Conservation (phyloP, 2,797 vertebrate species). For the Mormyrops attenuatus region DNA sequence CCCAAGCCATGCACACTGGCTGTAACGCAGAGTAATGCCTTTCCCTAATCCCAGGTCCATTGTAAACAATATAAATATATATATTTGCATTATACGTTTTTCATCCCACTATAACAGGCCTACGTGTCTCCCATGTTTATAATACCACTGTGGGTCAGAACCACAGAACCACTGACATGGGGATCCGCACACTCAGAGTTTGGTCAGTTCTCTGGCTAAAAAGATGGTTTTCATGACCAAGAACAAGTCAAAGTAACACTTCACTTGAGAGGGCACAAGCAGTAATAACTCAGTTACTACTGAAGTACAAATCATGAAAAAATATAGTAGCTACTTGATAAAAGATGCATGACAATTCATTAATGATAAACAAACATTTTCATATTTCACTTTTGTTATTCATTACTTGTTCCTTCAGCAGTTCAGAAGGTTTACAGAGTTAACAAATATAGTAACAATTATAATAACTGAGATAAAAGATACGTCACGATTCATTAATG, state of each 20-base stretch:
- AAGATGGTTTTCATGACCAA: background rate
- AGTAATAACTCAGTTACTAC: background rate
- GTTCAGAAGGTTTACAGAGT: background rate
- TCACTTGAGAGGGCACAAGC: background rate
- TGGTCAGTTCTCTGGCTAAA: background rate
- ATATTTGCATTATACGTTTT: background rate
- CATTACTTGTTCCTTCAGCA: background rate
- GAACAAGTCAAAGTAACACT: background rate
- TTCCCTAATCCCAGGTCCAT: slow-evolving; percentile 17
- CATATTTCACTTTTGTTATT: background rate
- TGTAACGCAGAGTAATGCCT: slow-evolving; percentile 17
- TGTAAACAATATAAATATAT: background rate
- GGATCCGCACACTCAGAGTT: background rate
- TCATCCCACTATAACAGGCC: background rate
- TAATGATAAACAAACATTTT: background rate
- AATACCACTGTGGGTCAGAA: background rate
- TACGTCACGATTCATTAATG: background rate
- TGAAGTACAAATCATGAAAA: background rate
- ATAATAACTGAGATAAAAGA: background rate
- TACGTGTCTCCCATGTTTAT: background rate
- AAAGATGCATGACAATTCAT: background rate
- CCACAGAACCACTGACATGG: background rate
- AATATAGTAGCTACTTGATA: background rate
- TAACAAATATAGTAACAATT: background rate
- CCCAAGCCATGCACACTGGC: slow-evolving; percentile 16